A percentile compares a stretch with the other conserved stretches of the same genome.
Evolutionary conservation across 1,140 invertebrate genomes (phyloP).

Genomic region (Latrodectus geometricus): DNA sequence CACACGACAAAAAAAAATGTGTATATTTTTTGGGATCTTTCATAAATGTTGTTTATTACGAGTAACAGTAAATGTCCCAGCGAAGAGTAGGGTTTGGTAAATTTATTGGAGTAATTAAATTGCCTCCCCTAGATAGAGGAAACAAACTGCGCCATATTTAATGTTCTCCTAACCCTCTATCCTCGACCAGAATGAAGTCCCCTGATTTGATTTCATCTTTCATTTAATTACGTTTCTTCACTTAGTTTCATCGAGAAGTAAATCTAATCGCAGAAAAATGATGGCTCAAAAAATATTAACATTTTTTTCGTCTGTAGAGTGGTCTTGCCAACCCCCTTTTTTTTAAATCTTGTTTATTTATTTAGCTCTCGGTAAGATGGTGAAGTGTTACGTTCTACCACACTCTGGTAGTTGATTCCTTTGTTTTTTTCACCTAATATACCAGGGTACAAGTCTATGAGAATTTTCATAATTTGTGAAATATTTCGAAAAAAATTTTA

Average conservation of each 20-base stretch:
- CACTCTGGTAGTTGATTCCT: too few relatives aligned
- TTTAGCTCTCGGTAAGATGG: not conserved
- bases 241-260: slow-evolving; percentile 19
- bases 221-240: slow-evolving; percentile 59
- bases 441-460: too few relatives aligned
- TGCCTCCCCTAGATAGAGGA: slow-evolving; percentile 26
- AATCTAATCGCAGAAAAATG: slow-evolving; percentile 28
- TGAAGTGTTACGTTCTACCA: too few relatives aligned
- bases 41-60: slow-evolving; percentile 59
- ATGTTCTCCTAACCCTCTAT: slow-evolving; percentile 17
- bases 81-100: slow-evolving; percentile 16
- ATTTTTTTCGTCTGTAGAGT: not conserved
- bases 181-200: slow-evolving; percentile 41
- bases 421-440: too few relatives aligned
- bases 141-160: slow-evolving; percentile 58
- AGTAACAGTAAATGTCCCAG: slow-evolving; percentile 52
- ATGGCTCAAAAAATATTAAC: not conserved
- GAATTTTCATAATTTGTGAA: too few relatives aligned
- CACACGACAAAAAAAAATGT: not conserved
- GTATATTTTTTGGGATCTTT: not conserved
- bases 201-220: slow-evolving; percentile 60
- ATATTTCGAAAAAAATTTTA: too few relatives aligned
- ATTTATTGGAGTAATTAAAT: slow-evolving; percentile 61
- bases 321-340: not conserved
- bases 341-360: not conserved